phyloP scores from a whole-genome alignment of 2,888 invertebrate species.

The Opisthograptis luteolata region DNA sequence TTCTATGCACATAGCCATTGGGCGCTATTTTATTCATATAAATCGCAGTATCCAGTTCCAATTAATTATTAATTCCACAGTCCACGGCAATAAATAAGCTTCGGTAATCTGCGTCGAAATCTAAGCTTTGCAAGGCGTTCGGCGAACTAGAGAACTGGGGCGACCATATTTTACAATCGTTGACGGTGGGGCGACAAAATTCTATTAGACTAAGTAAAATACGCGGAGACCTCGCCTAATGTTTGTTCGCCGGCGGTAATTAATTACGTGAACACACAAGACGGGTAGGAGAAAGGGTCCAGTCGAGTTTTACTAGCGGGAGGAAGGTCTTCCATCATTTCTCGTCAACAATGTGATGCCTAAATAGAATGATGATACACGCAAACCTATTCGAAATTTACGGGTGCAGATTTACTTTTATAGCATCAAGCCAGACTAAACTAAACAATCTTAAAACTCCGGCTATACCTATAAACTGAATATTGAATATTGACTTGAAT shows the following conservation, averaged over 20 bases:
- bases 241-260: neutral
- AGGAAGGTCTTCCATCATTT: too few relatives aligned
- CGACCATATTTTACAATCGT: conserved; percentile 46
- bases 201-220: conserved; percentile 21
- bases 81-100: conserved; percentile 19
- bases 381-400: too few relatives aligned
- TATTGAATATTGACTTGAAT: too few relatives aligned
- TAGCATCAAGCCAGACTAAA: too few relatives aligned
- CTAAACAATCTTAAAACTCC: too few relatives aligned
- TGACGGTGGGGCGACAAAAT: conserved; percentile 36
- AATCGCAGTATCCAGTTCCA: conserved; percentile 13
- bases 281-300: too few relatives aligned
- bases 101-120: conserved; percentile 21
- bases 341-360: too few relatives aligned
- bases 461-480: too few relatives aligned
- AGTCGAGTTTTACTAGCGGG: too few relatives aligned
- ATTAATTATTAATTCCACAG: conserved; percentile 25
- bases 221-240: neutral
- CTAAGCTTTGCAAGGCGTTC: conserved; percentile 38
- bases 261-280: too few relatives aligned
- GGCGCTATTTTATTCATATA: conserved; percentile 16
- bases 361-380: too few relatives aligned
- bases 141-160: conserved; percentile 45
- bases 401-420: too few relatives aligned
- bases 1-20: neutral